Percentiles rank a stretch among this genome's conserved stretches.
Conservation (phyloP, 2,797 vertebrate genomes). For the Chiroxiphia lanceolata region DNA sequence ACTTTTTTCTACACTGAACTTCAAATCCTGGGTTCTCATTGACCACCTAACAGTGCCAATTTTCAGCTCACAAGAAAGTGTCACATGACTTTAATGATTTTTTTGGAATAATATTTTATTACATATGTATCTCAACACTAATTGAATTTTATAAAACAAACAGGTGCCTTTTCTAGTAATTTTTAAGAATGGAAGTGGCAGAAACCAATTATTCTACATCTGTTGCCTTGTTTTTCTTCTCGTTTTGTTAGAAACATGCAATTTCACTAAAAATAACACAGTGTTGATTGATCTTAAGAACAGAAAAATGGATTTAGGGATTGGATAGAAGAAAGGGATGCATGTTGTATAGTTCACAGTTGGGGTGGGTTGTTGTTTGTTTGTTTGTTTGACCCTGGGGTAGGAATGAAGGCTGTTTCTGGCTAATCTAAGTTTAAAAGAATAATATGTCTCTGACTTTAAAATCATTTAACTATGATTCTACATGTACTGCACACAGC, state of each 20-base stretch:
- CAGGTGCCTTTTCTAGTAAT: not conserved
- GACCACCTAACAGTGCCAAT: not conserved
- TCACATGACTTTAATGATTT: not conserved
- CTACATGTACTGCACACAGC: not conserved
- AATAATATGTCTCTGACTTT: not conserved
- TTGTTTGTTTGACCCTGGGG: accelerated
- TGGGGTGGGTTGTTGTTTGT: not conserved
- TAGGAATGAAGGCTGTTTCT: not conserved
- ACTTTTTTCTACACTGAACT: not conserved
- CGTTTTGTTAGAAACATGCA: not conserved
- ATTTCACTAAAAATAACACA: not conserved
- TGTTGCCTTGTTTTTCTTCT: not conserved
- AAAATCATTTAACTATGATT: not conserved
- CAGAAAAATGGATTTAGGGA: not conserved
- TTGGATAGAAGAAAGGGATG: not conserved
- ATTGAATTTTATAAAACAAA: not conserved
- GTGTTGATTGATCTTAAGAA: not conserved
- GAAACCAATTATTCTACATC: not conserved
- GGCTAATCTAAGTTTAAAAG: not conserved
- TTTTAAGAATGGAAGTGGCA: not conserved
- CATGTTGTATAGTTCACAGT: not conserved
- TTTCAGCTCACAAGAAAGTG: not conserved
- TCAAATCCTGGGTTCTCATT: not conserved
- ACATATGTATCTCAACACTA: too few species aligned
- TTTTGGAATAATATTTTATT: not conserved